Conservation (phyloP, 2,113 vertebrate genomes). For the Tenebrosternarchus preto region DNA sequence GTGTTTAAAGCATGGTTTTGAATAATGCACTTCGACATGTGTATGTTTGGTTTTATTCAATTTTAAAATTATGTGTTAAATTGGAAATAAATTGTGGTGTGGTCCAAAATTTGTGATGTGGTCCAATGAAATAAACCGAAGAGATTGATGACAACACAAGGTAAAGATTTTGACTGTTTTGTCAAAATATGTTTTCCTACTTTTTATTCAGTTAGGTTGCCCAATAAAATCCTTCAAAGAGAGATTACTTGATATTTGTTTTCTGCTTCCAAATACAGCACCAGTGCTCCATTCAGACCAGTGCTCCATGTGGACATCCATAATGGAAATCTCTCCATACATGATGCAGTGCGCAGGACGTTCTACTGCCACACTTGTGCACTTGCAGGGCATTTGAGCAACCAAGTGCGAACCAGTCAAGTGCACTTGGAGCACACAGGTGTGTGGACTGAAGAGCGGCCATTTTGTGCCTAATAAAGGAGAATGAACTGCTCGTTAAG, state of each 20-base stretch:
- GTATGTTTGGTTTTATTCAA: too few relatives aligned
- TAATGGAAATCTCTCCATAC: background rate
- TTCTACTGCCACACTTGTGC: constrained; percentile 1
- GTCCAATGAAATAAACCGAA: background rate
- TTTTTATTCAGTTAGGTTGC: too few relatives aligned
- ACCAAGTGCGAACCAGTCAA: background rate
- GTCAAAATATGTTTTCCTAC: too few relatives aligned
- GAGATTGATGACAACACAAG: too few relatives aligned
- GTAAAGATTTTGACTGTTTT: background rate
- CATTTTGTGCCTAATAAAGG: background rate
- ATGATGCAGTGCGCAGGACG: background rate
- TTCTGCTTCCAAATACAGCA: too few relatives aligned
- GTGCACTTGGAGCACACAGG: background rate
- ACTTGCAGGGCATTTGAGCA: background rate
- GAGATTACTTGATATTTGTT: too few relatives aligned
- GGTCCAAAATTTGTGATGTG: too few relatives aligned
- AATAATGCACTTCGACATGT: background rate
- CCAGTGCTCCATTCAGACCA: too few relatives aligned
- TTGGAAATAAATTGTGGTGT: too few relatives aligned
- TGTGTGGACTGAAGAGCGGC: background rate
- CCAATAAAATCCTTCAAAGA: too few relatives aligned
- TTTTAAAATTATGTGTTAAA: too few relatives aligned
- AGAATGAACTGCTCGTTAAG: background rate
- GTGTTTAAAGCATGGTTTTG: background rate
- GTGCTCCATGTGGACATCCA: too few relatives aligned